A percentile compares a stretch with the other conserved stretches of the same genome.
Evolutionary conservation across 2,888 invertebrate species (phyloP).

Genomic region (Mesochorus sp.): DNA sequence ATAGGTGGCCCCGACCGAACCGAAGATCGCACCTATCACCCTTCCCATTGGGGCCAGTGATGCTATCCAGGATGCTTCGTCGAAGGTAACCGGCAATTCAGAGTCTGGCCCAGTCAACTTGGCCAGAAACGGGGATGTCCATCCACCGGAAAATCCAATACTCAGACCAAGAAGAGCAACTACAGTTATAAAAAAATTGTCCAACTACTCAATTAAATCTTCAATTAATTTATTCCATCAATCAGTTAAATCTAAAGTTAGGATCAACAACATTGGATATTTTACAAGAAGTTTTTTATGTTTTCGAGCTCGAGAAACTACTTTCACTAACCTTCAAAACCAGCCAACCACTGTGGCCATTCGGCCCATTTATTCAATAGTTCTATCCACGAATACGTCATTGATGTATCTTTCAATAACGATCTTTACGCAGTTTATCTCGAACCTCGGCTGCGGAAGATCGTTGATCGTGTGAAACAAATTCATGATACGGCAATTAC

Average conservation of each 20-base stretch:
- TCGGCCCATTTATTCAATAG: constrained; percentile 41
- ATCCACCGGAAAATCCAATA: constrained; percentile 69
- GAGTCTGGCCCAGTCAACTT: constrained; percentile 66
- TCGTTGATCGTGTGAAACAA: constrained; percentile 21
- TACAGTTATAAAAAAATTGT: constrained; percentile 44
- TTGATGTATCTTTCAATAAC: constrained; percentile 7
- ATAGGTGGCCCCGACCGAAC: constrained; percentile 65
- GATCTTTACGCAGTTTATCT: neutral
- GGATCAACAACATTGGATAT: too few species aligned
- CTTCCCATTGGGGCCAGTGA: constrained; percentile 72
- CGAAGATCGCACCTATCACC: constrained; percentile 69
- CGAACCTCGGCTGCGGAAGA: constrained; percentile 6
- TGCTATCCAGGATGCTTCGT: constrained; percentile 74
- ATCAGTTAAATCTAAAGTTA: too few species aligned
- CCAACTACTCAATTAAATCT: neutral
- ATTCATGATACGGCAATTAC: neutral
- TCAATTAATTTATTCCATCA: neutral
- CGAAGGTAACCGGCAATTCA: constrained; percentile 62
- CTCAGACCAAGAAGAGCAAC: constrained; percentile 68
- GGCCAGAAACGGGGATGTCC: constrained; percentile 74
- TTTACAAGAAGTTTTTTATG: neutral
- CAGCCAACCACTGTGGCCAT: constrained; percentile 63
- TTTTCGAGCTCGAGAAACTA: neutral
- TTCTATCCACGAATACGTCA: constrained; percentile 23
- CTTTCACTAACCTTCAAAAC: constrained; percentile 46